A percentile compares a stretch with the other conserved stretches of the same genome.
phyloP scores from a whole-genome alignment of 2,797 vertebrate species.

The Heliangelus exortis region DNA sequence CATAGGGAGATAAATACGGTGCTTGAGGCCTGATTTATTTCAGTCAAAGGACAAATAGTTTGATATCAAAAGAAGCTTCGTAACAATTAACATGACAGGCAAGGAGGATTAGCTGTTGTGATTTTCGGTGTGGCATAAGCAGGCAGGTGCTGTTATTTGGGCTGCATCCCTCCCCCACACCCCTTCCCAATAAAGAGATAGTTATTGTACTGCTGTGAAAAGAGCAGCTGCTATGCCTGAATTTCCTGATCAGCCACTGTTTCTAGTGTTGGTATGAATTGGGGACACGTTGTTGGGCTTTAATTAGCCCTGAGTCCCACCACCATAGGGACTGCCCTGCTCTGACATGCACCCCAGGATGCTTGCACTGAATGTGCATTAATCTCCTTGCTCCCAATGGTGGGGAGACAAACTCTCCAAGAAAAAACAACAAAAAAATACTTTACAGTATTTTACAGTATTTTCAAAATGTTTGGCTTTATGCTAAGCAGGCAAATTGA shows the following conservation, averaged over 20 bases:
- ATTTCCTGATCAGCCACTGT: constrained; percentile 70
- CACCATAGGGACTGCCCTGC: constrained; percentile 20
- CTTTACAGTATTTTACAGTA: constrained; percentile 23
- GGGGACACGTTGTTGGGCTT: constrained; percentile 51
- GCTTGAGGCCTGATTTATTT: constrained; percentile 74
- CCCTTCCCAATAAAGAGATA: constrained; percentile 64
- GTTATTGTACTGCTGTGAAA: constrained; percentile 75
- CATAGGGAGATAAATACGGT: constrained; percentile 49
- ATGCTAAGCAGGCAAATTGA: constrained; percentile 38
- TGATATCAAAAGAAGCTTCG: constrained; percentile 65
- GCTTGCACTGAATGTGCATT: not conserved
- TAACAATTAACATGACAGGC: constrained; percentile 72
- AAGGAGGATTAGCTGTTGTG: constrained; percentile 65
- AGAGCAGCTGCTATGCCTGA: constrained; percentile 72
- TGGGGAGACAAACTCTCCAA: not conserved
- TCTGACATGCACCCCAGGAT: constrained; percentile 20
- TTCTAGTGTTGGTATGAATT: constrained; percentile 49
- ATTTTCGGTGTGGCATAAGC: constrained; percentile 51
- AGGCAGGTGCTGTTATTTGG: constrained; percentile 72
- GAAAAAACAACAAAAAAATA: not conserved
- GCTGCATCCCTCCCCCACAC: constrained; percentile 19
- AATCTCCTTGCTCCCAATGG: not conserved
- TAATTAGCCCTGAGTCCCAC: constrained; percentile 61
- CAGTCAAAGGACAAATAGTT: constrained; percentile 71
- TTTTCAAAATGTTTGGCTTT: not conserved